Base-by-base conservation (phyloP, 2,797 vertebrate species). In the Rachycentron canadum region DNA sequence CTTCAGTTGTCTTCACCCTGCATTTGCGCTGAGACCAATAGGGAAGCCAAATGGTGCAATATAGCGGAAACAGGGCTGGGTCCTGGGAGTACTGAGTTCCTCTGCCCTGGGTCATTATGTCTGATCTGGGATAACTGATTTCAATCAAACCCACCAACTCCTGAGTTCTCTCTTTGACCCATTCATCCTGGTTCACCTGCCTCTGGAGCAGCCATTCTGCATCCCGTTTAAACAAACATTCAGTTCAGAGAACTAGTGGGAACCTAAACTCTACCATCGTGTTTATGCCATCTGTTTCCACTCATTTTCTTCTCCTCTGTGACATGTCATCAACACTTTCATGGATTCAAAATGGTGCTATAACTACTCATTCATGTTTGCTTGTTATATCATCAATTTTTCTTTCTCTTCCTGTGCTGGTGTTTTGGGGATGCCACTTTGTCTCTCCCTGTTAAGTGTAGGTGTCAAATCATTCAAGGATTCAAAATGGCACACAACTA, bases 401-500 rank as follows among this genome's bases (percentile, higher is more conserved):
- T 23, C 12, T 9, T 16, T 30, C 17, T 45, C 8, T 4, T 56
- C 53, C 9, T 26, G 10, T 59, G 4, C 25, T 25, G 26, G 5
- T 25, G 4, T 36, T n/a, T 58, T n/a, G 21, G 17, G 21, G 32
- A 60, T 17, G 14, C 13, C 16, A 60, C 14, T 60, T 41, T 40
- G 32, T 13, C 8, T 41, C 38, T 21, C 28, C n/a, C n/a, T n/a
- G n/a, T 34, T 8, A 57, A 34, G 55, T n/a, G 30, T 58, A 52
- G 60, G 36, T 19, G 21, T 28, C 21, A 47, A 25, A 32, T 34
- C 13, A 14, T 45, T 60, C 25, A 25, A 61, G 56, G 23, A 11
- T 38, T 71, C 21, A 30, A 38, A 50, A 83, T 19, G 62, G 45
- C 6, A 25, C 71, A 41, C 40, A n/a, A n/a, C n/a, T n/a, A n/a